Conservation (phyloP, 2,113 vertebrate genomes). For the Anguilla japonica region DNA sequence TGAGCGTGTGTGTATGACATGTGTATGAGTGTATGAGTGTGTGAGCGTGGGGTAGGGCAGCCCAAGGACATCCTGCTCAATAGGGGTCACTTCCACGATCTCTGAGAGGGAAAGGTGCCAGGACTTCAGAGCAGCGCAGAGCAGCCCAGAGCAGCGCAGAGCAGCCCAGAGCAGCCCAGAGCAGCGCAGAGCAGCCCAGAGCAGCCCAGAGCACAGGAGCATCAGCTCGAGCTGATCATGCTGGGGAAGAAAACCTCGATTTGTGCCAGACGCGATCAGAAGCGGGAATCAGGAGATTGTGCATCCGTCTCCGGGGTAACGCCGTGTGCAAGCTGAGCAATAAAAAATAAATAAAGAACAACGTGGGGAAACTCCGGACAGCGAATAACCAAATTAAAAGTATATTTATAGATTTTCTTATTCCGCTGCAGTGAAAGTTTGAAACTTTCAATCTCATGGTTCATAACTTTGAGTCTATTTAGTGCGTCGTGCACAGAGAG, state of each 20-base stretch:
- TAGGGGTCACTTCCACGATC: not conserved
- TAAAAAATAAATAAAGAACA: slow-evolving; percentile 4
- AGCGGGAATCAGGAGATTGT: not conserved
- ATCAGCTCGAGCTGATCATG: not conserved
- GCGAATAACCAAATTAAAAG: not conserved
- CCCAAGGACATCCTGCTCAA: not conserved
- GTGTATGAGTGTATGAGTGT: too few relatives aligned
- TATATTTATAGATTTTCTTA: not conserved
- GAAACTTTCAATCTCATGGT: slow-evolving; percentile 1
- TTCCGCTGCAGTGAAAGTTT: not conserved
- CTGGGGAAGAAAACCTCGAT: not conserved
- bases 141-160: too few relatives aligned
- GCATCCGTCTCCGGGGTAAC: not conserved
- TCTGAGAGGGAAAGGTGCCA: not conserved
- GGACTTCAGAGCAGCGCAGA: not conserved
- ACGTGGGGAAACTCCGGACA: not conserved
- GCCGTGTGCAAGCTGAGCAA: not conserved
- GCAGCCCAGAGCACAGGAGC: not conserved
- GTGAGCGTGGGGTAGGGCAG: not conserved
- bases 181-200: too few relatives aligned
- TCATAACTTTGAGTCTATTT: slow-evolving; percentile 11
- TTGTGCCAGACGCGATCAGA: not conserved
- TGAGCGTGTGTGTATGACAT: too few relatives aligned
- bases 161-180: too few relatives aligned
- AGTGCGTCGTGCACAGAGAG: not conserved